Conservation (phyloP, 2,113 vertebrate species). For the Sardina pilchardus region DNA sequence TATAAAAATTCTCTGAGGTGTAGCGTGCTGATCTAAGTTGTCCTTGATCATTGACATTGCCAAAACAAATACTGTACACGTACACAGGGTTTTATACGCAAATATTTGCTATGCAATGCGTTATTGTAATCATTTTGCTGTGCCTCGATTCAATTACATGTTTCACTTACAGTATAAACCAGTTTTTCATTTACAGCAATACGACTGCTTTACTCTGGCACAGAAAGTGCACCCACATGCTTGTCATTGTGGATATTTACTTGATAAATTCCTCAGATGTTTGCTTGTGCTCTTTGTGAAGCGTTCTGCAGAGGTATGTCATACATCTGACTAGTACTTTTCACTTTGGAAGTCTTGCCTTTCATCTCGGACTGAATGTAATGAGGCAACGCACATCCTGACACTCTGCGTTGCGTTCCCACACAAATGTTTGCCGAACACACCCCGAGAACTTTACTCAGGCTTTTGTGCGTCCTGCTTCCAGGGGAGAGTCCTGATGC, state of each 20-base stretch:
- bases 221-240: background rate
- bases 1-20: background rate
- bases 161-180: background rate
- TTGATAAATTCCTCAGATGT: conserved; percentile 5
- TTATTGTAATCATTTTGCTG: background rate
- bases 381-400: background rate
- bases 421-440: conserved; percentile 2
- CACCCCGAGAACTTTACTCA: background rate
- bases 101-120: background rate
- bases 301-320: background rate
- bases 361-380: background rate
- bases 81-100: background rate
- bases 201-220: background rate
- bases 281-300: background rate
- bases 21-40: background rate
- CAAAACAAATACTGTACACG: background rate
- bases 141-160: background rate
- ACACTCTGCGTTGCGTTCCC: background rate
- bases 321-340: background rate
- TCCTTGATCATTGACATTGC: background rate
- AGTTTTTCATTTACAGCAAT: background rate
- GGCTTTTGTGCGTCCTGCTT: conserved; percentile 7
- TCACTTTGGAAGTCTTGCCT: conserved; percentile 1
- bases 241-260: conserved; percentile 1
- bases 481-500: background rate